Conservation (phyloP, 1,140 invertebrate genomes). For the Carcinoscorpius rotundicauda region DNA sequence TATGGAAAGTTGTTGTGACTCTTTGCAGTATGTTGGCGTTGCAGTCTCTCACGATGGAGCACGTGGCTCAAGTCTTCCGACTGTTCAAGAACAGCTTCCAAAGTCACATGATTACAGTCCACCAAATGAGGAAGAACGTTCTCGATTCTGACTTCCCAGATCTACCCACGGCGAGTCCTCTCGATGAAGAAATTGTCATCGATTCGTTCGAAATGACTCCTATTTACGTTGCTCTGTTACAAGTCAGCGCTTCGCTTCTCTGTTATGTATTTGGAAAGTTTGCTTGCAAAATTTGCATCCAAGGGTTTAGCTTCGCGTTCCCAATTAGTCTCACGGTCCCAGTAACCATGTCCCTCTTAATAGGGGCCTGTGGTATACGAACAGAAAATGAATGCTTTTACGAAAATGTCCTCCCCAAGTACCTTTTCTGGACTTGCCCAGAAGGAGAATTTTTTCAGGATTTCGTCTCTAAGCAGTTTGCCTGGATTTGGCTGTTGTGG, state of each 20-base stretch:
- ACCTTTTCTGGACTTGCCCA: conserved; percentile 80
- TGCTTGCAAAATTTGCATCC: conserved; percentile 75
- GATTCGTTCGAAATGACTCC: conserved; percentile 30
- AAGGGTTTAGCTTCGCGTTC: conserved; percentile 85
- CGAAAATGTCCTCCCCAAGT: conserved; percentile 66
- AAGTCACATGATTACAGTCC: conserved; percentile 26
- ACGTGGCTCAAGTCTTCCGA: conserved; percentile 60
- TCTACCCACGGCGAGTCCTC: conserved; percentile 18
- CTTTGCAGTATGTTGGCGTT: conserved; percentile 43
- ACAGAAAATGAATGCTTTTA: conserved; percentile 78
- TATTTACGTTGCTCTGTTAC: conserved; percentile 64
- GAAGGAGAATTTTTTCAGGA: conserved; percentile 45
- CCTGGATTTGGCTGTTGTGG: conserved; percentile 35
- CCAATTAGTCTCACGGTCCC: conserved; percentile 86
- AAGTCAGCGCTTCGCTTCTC: conserved; percentile 67
- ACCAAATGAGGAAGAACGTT: conserved; percentile 10
- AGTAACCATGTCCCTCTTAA: conserved; percentile 71
- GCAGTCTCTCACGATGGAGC: conserved; percentile 59
- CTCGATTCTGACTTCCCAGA: conserved; percentile 12
- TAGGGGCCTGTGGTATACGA: conserved; percentile 73
- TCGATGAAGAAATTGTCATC: conserved; percentile 19
- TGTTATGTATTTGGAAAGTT: conserved; percentile 89
- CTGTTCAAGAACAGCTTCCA: conserved; percentile 60
- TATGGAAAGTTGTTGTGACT: conserved; percentile 32
- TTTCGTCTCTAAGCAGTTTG: conserved; percentile 24